Base-by-base conservation (phyloP, 2,888 invertebrate species). In the Oscheius sp. region DNA sequence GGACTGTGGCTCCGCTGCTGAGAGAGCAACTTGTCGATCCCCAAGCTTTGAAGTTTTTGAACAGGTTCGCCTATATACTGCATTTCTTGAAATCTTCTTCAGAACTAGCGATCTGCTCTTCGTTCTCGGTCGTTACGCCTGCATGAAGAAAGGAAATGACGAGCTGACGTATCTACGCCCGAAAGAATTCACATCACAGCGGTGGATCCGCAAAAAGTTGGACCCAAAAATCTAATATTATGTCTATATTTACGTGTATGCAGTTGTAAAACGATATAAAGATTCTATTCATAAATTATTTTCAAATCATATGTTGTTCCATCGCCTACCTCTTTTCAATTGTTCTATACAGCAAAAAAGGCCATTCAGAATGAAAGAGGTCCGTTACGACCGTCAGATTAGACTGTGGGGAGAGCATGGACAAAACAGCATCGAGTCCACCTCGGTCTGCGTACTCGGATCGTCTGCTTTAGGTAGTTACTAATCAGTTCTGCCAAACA, bases 341-440 rank as follows among this genome's bases (percentile, higher is more conserved):
- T n/a, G n/a, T 10, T 4, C 2, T n/a, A 10, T 21, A 32, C 9
- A 13, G 9, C 29, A 35, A 21, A 35, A 68, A 37, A 10, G 35
- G 4, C 21, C 3, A 47, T 50, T 66, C 48, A 51, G 47, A 62
- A 75, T 75, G 76, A 70, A 76, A 72, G 76, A 83, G 50, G 55
- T 78, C 21, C 82, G 85, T 2, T 94, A 94, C 88, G 94, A 94
- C 90, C 92, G 94, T 86, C 94, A 94, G 90, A 91, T 94, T 77
- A 92, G 93, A 89, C 92, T 99, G 86, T 99, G 99, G 99, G 98
- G 98, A 79, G 98, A 99, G 89, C 96, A 97, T 91, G 99, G 99
- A 0, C 99, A 99, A 91, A 91, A 92, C 79, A 92, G 94, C 2
- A 91, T 99, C 74, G 97, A 98, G 92, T 92, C 92, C 79, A 93